Conservation (phyloP, 1,140 invertebrate species). For the Mycetomoellerius zeteki region DNA sequence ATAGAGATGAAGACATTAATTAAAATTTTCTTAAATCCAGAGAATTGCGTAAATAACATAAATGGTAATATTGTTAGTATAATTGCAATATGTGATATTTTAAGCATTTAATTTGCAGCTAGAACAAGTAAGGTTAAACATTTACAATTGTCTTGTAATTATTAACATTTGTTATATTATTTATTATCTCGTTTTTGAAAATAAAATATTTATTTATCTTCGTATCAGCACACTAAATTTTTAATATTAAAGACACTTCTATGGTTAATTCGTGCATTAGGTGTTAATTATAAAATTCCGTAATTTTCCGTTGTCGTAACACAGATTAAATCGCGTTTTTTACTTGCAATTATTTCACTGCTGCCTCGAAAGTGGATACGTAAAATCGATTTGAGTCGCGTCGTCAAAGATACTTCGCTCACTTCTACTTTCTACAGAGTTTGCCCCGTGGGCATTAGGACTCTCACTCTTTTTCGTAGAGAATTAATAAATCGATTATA, state of each 20-base stretch:
- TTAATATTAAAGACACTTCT: not conserved
- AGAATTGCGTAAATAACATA: not conserved
- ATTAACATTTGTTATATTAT: not conserved
- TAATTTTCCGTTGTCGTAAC: not conserved
- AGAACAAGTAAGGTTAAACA: not conserved
- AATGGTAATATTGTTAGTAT: not conserved
- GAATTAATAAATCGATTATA: conserved; percentile 54
- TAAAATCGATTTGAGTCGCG: conserved; percentile 76
- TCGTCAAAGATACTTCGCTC: conserved; percentile 70
- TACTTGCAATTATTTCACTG: conserved; percentile 37
- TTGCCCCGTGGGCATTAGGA: conserved; percentile 66
- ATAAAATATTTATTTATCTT: not conserved
- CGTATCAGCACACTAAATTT: not conserved
- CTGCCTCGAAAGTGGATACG: conserved; percentile 38
- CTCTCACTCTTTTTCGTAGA: conserved; percentile 71
- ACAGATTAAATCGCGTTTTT: conserved; percentile 22
- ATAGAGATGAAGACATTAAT: not conserved
- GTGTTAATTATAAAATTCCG: not conserved
- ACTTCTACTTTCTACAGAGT: conserved; percentile 84
- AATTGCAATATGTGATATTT: not conserved
- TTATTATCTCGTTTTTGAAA: not conserved
- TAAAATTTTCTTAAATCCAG: not conserved
- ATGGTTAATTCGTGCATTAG: not conserved
- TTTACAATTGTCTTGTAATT: not conserved
- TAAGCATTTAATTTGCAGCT: not conserved